These are phyloP conservation scores for Gastrophryne carolinensis DNA, from an alignment of 2,797 vertebrate species.

Conservation along the genomic window DNA sequence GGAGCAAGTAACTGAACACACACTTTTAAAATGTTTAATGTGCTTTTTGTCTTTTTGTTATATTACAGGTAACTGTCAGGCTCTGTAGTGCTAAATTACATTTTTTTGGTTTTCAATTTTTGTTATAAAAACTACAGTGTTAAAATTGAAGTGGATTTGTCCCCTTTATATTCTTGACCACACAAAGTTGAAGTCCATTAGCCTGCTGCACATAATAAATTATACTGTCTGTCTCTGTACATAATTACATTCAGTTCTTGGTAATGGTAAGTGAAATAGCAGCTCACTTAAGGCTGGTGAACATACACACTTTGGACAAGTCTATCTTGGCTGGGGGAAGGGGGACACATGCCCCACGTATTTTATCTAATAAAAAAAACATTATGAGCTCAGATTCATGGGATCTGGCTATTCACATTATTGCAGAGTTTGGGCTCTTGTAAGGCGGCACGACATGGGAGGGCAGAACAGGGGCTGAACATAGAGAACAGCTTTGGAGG, in stretches of 20 bases:
- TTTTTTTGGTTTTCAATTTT: constrained; percentile 36
- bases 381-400: constrained; percentile 29
- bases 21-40: constrained; percentile 69
- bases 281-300: constrained; percentile 34
- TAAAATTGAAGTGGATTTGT: constrained; percentile 59
- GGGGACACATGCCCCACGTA: neutral
- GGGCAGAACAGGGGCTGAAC: constrained; percentile 14
- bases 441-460: constrained; percentile 25
- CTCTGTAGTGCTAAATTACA: constrained; percentile 26
- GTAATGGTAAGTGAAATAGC: constrained; percentile 36
- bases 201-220: constrained; percentile 71
- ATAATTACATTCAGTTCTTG: constrained; percentile 76
- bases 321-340: constrained; percentile 26
- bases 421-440: constrained; percentile 42
- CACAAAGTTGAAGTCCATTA: constrained; percentile 34
- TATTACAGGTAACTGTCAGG: constrained; percentile 67
- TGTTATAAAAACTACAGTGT: constrained; percentile 65
- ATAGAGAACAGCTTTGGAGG: constrained; percentile 8
- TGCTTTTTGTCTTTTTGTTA: constrained; percentile 66
- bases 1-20: neutral
- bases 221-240: constrained; percentile 81
- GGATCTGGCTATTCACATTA: constrained; percentile 45
- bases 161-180: constrained; percentile 46
- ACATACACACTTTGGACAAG: constrained; percentile 42
- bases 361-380: constrained; percentile 1